Base-by-base conservation (phyloP, 1,140 invertebrate genomes). In the Rhagoletis pomonella region DNA sequence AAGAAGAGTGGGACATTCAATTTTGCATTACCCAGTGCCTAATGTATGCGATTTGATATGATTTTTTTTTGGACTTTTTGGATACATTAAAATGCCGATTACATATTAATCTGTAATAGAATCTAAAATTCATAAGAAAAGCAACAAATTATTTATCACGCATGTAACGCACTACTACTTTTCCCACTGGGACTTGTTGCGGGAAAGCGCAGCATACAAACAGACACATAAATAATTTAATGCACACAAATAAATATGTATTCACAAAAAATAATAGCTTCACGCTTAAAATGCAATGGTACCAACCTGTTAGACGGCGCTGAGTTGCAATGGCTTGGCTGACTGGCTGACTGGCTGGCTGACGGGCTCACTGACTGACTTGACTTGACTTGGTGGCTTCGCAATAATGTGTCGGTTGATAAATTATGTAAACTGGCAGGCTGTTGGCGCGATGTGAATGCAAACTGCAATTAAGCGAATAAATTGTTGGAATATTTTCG, bases 381-480 rank as follows among this genome's bases (percentile, higher is more conserved):
- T 55, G 73, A 17, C 29, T 81, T 12, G 29, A 29, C 29, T 81
- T 55, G 47, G 73, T 42, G 73, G 50, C 44, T 55, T 81, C 19
- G 29, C 29, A 29, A 29, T 29, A 29, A 29, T 29, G 29, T 29
- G 29, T 29, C 29, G 29, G 29, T 29, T 29, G 29, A 29, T 29
- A 29, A 29, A 29, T 29, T 29, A 29, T 29, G 29, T 29, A 29
- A 29, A 29, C 29, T 1, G 29, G 29, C 29, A 29, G 29, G 29
- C 29, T 29, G 1, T 29, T 19, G 73, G 73, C 73, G 73, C 73
- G 73, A 19, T 55, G 44, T 81, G 73, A 81, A 81, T 81, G 73
- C n/a, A 81, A 81, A 81, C 47, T 81, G 73, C 73, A 81, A 81
- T 81, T 81, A 50, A 81, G 73, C 73, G 14, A 81, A 81, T 81